These are phyloP conservation scores for Cirrhinus mrigala DNA, from an alignment of 2,797 vertebrate species.

Conservation along the genomic window DNA sequence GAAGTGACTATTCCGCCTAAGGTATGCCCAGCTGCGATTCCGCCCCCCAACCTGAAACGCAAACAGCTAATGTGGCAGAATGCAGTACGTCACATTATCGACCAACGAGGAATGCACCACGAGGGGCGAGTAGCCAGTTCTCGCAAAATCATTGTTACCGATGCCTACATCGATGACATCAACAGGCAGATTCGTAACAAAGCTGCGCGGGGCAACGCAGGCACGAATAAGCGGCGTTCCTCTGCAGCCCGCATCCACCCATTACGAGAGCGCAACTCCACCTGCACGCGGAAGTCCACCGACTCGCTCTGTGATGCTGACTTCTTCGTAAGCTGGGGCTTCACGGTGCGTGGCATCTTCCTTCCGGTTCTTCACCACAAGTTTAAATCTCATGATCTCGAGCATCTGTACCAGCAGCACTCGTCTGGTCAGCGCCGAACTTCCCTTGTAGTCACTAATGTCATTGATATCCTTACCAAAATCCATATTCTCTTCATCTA, in stretches of 20 bases:
- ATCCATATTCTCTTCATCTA: constrained; percentile 74
- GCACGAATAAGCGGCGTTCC: constrained; percentile 70
- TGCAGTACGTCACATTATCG: constrained; percentile 68
- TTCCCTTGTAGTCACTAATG: constrained; percentile 69
- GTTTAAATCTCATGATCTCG: constrained; percentile 68
- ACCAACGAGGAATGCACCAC: constrained; percentile 63
- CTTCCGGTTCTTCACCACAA: constrained; percentile 75
- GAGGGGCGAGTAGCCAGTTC: constrained; percentile 8
- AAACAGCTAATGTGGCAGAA: constrained; percentile 72
- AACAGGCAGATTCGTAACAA: constrained; percentile 78
- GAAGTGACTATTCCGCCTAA: constrained; percentile 7
- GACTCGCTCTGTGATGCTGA: constrained; percentile 73
- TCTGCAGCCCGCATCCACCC: constrained; percentile 72
- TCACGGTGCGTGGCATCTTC: constrained; percentile 69
- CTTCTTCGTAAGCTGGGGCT: constrained; percentile 78
- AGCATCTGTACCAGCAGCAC: constrained; percentile 73
- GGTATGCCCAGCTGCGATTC: constrained; percentile 29
- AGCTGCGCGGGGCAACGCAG: constrained; percentile 67
- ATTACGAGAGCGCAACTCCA: constrained; percentile 59
- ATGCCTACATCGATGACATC: constrained; percentile 71
- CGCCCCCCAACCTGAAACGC: constrained; percentile 45
- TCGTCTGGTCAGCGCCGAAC: constrained; percentile 67
- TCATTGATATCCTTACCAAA: constrained; percentile 69
- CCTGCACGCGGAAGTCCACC: constrained; percentile 54
- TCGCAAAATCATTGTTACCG: constrained; percentile 68